Percentiles rank a stretch among this genome's conserved stretches.
Evolutionary conservation across 2,888 invertebrate species (phyloP).

Genomic region (Diplazon laetatorius): DNA sequence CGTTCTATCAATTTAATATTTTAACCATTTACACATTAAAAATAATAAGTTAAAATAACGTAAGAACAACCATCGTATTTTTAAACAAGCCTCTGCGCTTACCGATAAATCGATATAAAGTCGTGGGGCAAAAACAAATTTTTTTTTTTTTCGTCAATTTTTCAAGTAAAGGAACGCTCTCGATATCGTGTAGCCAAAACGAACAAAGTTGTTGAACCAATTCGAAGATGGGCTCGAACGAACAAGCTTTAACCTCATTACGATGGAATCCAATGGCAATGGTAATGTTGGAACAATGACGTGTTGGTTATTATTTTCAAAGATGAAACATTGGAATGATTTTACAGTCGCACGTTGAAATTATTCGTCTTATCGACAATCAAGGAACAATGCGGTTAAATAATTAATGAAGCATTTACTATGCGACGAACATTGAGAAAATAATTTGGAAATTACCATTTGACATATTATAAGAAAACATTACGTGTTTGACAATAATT

Average conservation of each 20-base stretch:
- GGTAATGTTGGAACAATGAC: too few relatives aligned
- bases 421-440: background rate
- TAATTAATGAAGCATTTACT: background rate
- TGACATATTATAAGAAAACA: background rate
- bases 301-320: background rate
- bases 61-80: slow-evolving; percentile 67
- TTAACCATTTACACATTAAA: too few relatives aligned
- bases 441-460: background rate
- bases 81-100: slow-evolving; percentile 27
- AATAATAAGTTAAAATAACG: too few relatives aligned
- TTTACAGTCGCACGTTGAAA: too few relatives aligned
- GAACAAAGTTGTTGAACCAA: too few relatives aligned
- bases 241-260: too few relatives aligned
- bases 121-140: too few relatives aligned
- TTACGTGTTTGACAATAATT: background rate
- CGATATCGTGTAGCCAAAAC: too few relatives aligned
- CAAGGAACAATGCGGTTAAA: background rate
- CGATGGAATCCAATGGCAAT: too few relatives aligned
- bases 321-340: background rate
- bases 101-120: slow-evolving; percentile 26
- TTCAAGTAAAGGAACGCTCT: too few relatives aligned
- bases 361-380: background rate
- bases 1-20: slow-evolving; percentile 66
- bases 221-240: background rate
- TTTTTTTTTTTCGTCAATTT: too few relatives aligned